A percentile compares a stretch with the other conserved stretches of the same genome.
These are phyloP conservation scores for Microtus oregoni DNA, from an alignment of 2,113 vertebrate genomes.

Conservation along the genomic window DNA sequence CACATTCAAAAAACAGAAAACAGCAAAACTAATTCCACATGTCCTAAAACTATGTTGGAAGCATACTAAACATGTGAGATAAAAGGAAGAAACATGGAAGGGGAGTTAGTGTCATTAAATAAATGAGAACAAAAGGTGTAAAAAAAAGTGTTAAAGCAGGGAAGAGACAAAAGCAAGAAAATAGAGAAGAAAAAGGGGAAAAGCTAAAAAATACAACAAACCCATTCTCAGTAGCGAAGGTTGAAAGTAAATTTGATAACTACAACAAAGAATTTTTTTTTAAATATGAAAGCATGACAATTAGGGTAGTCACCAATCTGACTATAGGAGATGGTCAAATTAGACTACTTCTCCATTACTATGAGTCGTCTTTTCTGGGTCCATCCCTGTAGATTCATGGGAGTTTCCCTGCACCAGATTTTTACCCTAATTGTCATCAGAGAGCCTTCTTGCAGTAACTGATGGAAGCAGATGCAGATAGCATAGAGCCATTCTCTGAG, in stretches of 20 bases:
- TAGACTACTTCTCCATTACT: background rate
- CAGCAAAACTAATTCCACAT: background rate
- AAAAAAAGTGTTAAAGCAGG: background rate
- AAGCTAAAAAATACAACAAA: background rate
- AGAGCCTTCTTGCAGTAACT: too few species aligned
- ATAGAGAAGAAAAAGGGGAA: background rate
- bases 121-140: background rate
- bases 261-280: background rate
- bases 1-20: background rate
- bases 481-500: too few species aligned
- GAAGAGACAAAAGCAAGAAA: background rate
- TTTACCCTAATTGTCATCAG: background rate
- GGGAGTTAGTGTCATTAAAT: background rate
- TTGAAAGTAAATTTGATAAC: background rate
- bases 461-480: background rate
- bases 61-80: too few species aligned
- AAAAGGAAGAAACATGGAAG: too few species aligned
- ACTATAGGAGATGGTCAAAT: too few species aligned
- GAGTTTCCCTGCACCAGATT: background rate
- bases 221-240: background rate
- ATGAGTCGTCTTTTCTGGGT: background rate
- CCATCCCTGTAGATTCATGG: background rate
- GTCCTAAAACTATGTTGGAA: background rate
- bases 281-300: background rate
- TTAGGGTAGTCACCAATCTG: background rate